Conservation (phyloP, 2,888 invertebrate genomes). For the Biston betularia region DNA sequence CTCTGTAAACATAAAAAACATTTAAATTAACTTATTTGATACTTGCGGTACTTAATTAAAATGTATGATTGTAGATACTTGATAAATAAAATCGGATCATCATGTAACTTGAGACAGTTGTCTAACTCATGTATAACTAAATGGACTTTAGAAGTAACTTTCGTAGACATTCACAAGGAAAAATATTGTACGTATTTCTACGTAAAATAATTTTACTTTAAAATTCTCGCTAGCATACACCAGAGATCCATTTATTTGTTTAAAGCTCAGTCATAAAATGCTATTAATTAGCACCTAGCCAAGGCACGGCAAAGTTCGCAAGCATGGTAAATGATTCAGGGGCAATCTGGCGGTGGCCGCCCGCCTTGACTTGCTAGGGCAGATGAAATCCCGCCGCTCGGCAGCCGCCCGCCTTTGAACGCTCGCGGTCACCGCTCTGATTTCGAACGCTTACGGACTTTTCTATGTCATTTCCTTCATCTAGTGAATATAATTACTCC, state of each 20-base stretch:
- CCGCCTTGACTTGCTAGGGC: conserved; percentile 27
- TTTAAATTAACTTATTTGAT: too few relatives aligned
- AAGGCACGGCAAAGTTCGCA: conserved; percentile 27
- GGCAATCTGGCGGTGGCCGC: conserved; percentile 42
- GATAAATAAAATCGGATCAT: too few relatives aligned
- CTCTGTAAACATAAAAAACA: too few relatives aligned
- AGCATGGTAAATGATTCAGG: conserved; percentile 37
- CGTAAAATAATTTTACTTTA: not conserved
- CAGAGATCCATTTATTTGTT: conserved; percentile 15
- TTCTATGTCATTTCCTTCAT: not conserved
- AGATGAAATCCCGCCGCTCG: conserved; percentile 49
- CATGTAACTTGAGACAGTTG: too few relatives aligned
- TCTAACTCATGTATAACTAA: too few relatives aligned
- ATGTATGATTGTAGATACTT: too few relatives aligned
- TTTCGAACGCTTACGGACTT: conserved; percentile 1
- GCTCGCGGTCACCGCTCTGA: conserved; percentile 22
- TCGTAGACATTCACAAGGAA: too few relatives aligned
- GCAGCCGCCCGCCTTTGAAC: conserved; percentile 49
- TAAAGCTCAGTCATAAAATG: conserved; percentile 25
- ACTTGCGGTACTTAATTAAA: too few relatives aligned
- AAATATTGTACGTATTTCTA: not conserved
- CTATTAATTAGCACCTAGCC: conserved; percentile 28
- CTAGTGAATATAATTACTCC: conserved; percentile 4
- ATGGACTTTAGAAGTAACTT: too few relatives aligned
- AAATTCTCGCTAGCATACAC: conserved; percentile 2